phyloP scores from a whole-genome alignment of 2,113 vertebrate species.

The Circaetus gallicus region DNA sequence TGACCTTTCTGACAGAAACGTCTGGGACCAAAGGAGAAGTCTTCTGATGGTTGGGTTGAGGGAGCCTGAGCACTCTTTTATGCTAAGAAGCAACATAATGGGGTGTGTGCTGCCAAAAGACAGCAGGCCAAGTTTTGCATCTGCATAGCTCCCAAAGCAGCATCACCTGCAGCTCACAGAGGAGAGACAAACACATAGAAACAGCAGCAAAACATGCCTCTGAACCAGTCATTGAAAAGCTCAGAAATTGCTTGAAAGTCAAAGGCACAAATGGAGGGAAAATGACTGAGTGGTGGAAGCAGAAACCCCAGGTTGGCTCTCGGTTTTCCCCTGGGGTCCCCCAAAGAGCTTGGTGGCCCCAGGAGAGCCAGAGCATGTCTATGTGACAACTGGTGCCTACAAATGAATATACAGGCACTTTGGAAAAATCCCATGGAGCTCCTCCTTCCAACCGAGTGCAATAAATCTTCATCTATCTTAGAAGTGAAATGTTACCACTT shows the following conservation, averaged over 20 bases:
- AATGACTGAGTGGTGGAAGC: background rate
- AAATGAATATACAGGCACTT: background rate
- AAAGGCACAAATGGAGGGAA: background rate
- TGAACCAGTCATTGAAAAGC: background rate
- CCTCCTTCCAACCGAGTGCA: background rate
- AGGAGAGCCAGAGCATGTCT: background rate
- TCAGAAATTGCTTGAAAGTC: background rate
- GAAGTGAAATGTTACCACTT: background rate
- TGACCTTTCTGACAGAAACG: background rate
- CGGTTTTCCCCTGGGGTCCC: background rate
- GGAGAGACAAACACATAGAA: background rate
- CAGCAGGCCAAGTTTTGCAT: background rate
- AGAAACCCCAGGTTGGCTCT: background rate
- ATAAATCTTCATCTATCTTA: background rate
- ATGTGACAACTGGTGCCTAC: background rate
- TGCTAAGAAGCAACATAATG: background rate
- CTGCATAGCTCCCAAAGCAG: background rate
- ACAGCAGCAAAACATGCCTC: background rate
- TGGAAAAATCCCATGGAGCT: background rate
- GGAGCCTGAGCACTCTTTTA: background rate
- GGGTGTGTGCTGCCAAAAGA: background rate
- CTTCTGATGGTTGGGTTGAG: background rate
- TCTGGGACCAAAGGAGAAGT: background rate
- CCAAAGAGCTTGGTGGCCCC: background rate
- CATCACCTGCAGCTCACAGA: background rate